A percentile compares a stretch with the other conserved stretches of the same genome.
Conservation (phyloP, 2,888 invertebrate species). For the Cylindroiulus punctatus region DNA sequence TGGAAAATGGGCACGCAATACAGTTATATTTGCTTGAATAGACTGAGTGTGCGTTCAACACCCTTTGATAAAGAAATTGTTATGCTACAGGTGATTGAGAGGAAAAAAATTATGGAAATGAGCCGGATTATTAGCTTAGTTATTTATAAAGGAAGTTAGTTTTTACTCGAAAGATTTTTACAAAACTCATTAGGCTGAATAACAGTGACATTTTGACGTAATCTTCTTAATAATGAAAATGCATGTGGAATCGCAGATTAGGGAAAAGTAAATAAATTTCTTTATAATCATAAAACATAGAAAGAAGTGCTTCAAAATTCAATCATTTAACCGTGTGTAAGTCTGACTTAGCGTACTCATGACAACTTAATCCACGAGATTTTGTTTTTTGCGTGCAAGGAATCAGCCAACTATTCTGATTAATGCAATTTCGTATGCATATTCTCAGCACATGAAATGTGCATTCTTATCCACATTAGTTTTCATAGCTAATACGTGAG, state of each 20-base stretch:
- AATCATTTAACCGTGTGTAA: conserved; percentile 2
- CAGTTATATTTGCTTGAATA: too few species aligned
- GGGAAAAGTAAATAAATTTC: conserved; percentile 18
- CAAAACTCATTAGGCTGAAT: conserved; percentile 42
- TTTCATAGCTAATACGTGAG: not conserved
- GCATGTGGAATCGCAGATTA: not conserved
- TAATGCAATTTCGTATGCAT: not conserved
- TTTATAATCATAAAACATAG: conserved; percentile 18
- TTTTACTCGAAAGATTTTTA: conserved; percentile 33
- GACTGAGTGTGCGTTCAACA: not conserved
- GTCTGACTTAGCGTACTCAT: not conserved
- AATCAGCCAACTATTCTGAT: not conserved
- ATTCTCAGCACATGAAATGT: not conserved
- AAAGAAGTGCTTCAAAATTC: conserved; percentile 9
- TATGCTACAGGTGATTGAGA: not conserved
- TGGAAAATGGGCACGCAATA: not conserved
- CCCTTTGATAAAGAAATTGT: not conserved
- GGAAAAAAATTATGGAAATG: not conserved
- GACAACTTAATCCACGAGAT: not conserved
- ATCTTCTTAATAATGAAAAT: conserved; percentile 23
- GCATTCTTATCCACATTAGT: not conserved
- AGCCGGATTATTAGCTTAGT: conserved; percentile 19
- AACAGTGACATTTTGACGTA: conserved; percentile 20
- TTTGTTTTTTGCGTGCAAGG: conserved; percentile 19
- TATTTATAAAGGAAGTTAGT: conserved; percentile 7